Conservation (phyloP, 1,140 invertebrate species). For the Nasonia giraulti region DNA sequence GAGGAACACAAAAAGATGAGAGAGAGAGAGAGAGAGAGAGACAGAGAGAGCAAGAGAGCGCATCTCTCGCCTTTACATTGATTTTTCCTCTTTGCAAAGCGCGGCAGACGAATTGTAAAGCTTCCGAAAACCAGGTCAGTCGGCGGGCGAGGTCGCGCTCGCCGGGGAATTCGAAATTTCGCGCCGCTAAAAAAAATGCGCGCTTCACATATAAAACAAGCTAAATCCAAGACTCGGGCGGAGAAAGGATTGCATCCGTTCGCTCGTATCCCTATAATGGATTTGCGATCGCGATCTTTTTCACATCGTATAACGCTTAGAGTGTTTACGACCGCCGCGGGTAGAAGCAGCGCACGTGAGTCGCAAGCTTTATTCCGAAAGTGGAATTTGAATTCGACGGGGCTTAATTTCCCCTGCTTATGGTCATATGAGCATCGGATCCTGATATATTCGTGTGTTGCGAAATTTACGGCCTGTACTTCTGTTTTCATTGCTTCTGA, state of each 20-base stretch:
- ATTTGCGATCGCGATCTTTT: neutral
- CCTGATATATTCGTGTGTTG: neutral
- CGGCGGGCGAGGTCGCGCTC: neutral
- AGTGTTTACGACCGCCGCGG: too few relatives aligned
- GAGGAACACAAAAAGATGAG: neutral
- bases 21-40: neutral
- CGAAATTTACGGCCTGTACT: too few relatives aligned
- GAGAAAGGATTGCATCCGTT: neutral
- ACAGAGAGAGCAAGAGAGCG: neutral
- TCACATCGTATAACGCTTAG: neutral
- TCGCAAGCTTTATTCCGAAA: neutral
- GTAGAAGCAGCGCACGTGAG: neutral
- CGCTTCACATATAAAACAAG: neutral
- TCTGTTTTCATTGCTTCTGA: neutral
- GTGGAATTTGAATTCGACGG: neutral
- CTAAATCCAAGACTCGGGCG: neutral
- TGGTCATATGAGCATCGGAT: neutral
- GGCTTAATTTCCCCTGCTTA: too few relatives aligned
- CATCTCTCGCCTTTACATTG: constrained; percentile 24
- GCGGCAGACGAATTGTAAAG: constrained; percentile 28
- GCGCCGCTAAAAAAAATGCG: neutral
- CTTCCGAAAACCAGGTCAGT: constrained; percentile 32
- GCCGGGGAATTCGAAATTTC: constrained; percentile 5
- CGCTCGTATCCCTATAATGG: neutral
- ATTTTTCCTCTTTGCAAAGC: constrained; percentile 13